Percentiles rank a stretch among this genome's conserved stretches.
Conservation (phyloP, 2,113 vertebrate genomes). For the Ascaphus truei region DNA sequence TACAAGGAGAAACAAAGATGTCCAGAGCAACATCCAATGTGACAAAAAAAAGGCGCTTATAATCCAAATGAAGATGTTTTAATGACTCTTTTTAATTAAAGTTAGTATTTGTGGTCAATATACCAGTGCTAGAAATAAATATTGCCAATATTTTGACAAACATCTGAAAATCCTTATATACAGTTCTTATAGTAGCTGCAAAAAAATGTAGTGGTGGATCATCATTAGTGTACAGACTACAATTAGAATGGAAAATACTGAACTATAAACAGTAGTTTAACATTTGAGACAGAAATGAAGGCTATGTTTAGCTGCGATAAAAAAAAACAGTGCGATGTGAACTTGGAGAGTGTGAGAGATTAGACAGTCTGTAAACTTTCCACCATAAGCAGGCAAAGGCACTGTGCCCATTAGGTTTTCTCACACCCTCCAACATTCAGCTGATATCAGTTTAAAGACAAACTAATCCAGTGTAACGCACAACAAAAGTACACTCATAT, state of each 20-base stretch:
- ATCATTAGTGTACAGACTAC: not conserved
- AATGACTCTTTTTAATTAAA: too few species aligned
- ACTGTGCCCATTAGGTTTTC: slow-evolving; percentile 13
- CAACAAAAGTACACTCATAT: not conserved
- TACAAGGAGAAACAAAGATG: too few species aligned
- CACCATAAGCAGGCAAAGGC: slow-evolving; percentile 17
- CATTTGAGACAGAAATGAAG: not conserved
- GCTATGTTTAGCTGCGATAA: slow-evolving; percentile 24
- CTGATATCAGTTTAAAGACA: slow-evolving; percentile 1
- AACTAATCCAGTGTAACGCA: not conserved
- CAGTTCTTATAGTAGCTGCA: too few species aligned
- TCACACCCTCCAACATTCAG: not conserved
- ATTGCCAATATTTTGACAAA: too few species aligned
- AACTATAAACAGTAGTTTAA: not conserved
- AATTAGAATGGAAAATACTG: not conserved
- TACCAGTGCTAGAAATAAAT: too few species aligned
- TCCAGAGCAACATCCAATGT: too few species aligned
- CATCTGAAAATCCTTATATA: too few species aligned
- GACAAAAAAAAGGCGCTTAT: too few species aligned
- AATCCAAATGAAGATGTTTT: too few species aligned
- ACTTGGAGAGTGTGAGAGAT: slow-evolving; percentile 15
- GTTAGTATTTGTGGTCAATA: too few species aligned
- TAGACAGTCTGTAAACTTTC: slow-evolving; percentile 24
- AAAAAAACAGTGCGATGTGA: slow-evolving; percentile 8
- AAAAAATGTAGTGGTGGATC: not conserved